phyloP scores from a whole-genome alignment of 2,113 vertebrate genomes.

The Phaethon lepturus region DNA sequence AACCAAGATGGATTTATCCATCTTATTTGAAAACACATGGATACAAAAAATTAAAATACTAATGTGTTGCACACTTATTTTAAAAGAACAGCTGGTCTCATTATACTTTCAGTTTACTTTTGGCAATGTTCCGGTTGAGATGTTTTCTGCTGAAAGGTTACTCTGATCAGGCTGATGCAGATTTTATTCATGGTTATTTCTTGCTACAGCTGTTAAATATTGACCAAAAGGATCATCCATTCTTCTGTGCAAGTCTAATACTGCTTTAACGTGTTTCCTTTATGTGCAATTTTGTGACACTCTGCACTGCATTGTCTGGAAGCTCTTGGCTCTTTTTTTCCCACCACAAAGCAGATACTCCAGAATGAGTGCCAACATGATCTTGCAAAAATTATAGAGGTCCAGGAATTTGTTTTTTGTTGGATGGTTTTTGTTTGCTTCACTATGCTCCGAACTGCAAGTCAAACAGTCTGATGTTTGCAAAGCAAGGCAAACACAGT shows the following conservation, averaged over 20 bases:
- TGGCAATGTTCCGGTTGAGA: neutral
- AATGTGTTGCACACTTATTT: neutral
- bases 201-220: neutral
- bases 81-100: neutral
- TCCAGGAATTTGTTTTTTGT: neutral
- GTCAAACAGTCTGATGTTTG: neutral
- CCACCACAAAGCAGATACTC: neutral
- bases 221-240: neutral
- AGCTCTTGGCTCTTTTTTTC: neutral
- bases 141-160: neutral
- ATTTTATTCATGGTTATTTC: neutral
- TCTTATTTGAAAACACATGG: neutral
- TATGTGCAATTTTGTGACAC: neutral
- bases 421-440: neutral
- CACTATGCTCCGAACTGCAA: neutral
- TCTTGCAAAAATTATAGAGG: neutral
- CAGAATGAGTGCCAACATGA: neutral
- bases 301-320: neutral
- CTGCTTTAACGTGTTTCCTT: neutral
- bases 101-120: neutral
- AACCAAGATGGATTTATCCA: neutral
- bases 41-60: neutral
- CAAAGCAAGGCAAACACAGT: neutral
- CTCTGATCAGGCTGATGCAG: neutral
- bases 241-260: neutral